Evolutionary conservation across 2,113 vertebrate genomes (phyloP).

Genomic region (Perca fluviatilis): DNA sequence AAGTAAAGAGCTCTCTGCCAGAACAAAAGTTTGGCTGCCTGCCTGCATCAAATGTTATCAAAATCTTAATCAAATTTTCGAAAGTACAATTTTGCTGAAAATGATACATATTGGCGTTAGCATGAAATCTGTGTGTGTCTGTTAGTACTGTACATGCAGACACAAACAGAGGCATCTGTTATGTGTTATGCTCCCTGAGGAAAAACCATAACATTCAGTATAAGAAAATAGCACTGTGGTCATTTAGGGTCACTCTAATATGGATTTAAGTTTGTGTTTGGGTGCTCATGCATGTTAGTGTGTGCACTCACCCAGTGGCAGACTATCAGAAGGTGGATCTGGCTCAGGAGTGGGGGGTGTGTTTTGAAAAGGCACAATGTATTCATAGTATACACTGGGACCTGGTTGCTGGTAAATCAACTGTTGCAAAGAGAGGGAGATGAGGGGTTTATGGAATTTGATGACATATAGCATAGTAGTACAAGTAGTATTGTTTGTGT

Average conservation of each 20-base stretch:
- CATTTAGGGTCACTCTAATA: conserved; percentile 3
- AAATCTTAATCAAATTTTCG: conserved; percentile 48
- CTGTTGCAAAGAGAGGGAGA: conserved; percentile 53
- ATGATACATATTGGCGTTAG: conserved; percentile 20
- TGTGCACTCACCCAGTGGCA: conserved; percentile 67
- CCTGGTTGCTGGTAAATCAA: conserved; percentile 84
- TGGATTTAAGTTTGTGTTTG: neutral
- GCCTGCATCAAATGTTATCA: conserved; percentile 22
- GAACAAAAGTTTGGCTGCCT: conserved; percentile 31
- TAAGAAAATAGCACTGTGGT: conserved; percentile 31
- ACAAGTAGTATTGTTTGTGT: neutral
- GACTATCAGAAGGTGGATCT: conserved; percentile 41
- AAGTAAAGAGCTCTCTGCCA: neutral
- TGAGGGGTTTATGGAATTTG: neutral
- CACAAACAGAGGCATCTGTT: conserved; percentile 50
- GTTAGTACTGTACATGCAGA: neutral
- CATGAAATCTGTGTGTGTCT: neutral
- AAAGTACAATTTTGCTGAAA: conserved; percentile 29
- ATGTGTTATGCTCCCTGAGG: conserved; percentile 33
- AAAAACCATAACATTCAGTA: conserved; percentile 12
- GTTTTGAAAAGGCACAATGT: conserved; percentile 66
- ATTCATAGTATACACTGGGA: conserved; percentile 79
- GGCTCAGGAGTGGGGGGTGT: conserved; percentile 50
- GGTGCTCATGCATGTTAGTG: conserved; percentile 11
- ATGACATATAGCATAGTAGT: neutral